Evolutionary conservation across 2,888 invertebrate species (phyloP).

Genomic region (Amitus sp.): DNA sequence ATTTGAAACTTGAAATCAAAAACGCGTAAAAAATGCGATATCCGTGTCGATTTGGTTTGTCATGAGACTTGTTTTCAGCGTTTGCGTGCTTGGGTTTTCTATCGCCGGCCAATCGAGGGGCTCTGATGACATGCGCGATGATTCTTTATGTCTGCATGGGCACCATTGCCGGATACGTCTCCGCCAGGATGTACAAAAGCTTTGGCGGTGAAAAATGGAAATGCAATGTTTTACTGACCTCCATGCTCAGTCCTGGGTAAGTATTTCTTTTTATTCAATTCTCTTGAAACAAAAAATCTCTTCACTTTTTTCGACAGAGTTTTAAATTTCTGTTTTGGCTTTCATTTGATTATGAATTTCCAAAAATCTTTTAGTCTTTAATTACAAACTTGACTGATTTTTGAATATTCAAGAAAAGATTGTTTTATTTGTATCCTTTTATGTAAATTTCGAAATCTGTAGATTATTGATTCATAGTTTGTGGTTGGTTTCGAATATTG

Average conservation of each 20-base stretch:
- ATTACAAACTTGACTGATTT: no score
- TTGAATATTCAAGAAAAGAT: no score
- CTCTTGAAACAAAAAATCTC: no score
- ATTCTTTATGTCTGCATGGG: constrained; percentile 97
- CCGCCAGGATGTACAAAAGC: constrained; percentile 97
- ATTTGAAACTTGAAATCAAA: no score
- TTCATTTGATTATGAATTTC: no score
- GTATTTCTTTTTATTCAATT: constrained; percentile 48
- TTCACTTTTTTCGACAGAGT: not conserved
- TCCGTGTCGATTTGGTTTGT: no score
- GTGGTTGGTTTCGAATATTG: no score
- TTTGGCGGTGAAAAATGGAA: constrained; percentile 99
- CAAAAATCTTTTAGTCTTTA: no score
- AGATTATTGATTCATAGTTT: no score
- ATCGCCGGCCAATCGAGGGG: constrained; percentile 98
- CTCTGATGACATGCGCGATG: constrained; percentile 97
- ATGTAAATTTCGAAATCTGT: no score
- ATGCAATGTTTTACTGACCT: constrained; percentile 95
- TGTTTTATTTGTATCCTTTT: no score
- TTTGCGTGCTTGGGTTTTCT: constrained; percentile 99
- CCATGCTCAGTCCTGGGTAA: constrained; percentile 97
- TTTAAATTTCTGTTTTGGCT: constrained; percentile 1
- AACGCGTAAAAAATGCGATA: no score
- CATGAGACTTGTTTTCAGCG: constrained; percentile 72
- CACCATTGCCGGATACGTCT: constrained; percentile 96